phyloP scores from a whole-genome alignment of 1,140 invertebrate genomes.

The Dinoponera quadriceps region DNA sequence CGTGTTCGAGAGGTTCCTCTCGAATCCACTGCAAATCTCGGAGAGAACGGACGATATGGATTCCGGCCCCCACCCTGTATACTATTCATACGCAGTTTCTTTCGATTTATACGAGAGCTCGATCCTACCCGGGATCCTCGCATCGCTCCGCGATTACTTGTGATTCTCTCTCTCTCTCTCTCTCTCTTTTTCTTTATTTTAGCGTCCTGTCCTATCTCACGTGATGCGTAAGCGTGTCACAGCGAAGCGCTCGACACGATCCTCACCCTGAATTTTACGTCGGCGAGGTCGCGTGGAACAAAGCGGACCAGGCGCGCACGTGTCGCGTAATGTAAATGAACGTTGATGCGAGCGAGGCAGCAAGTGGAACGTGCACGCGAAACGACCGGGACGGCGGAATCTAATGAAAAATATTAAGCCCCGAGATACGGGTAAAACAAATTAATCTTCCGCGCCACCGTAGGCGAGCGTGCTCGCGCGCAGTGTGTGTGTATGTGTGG shows the following conservation, averaged over 20 bases:
- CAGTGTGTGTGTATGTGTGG: neutral
- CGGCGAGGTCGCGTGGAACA: conserved; percentile 14
- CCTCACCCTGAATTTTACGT: neutral
- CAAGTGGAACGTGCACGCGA: conserved; percentile 27
- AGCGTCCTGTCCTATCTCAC: neutral
- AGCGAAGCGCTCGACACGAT: too few relatives aligned
- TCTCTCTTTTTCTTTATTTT: conserved; percentile 13
- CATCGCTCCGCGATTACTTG: neutral
- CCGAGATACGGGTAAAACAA: conserved; percentile 65
- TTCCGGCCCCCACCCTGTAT: neutral
- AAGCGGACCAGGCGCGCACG: neutral
- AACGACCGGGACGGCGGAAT: conserved; percentile 43
- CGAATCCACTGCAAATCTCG: neutral
- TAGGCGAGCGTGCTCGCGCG: neutral
- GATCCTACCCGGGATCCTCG: neutral
- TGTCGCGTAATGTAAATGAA: conserved; percentile 51
- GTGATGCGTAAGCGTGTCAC: too few relatives aligned
- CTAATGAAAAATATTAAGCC: conserved; percentile 74
- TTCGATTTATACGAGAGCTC: neutral
- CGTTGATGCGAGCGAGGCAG: conserved; percentile 7
- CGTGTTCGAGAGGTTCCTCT: conserved; percentile 2
- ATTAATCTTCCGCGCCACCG: conserved; percentile 68
- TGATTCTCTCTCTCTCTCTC: too few relatives aligned
- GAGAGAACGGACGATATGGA: neutral
- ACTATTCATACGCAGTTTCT: neutral